These are phyloP conservation scores for Xiphydria camelus DNA, from an alignment of 2,888 invertebrate species.

Conservation along the genomic window DNA sequence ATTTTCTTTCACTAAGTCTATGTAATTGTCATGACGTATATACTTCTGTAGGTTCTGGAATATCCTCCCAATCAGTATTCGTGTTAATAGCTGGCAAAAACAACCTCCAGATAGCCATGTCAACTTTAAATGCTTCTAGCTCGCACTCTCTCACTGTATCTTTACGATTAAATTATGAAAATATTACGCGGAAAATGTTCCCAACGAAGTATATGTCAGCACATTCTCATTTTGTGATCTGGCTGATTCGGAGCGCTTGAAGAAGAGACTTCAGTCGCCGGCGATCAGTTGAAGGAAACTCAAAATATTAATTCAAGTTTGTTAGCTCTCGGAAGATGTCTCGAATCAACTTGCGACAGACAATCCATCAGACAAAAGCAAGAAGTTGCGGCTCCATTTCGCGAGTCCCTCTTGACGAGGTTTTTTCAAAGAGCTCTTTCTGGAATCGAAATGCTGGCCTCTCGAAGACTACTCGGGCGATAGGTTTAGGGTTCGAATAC, in stretches of 20 bases:
- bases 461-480: no score
- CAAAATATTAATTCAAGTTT: conserved; percentile 90
- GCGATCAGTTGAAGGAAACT: conserved; percentile 82
- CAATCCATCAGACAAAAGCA: conserved; percentile 42
- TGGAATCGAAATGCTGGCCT: conserved; percentile 74
- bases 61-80: no score
- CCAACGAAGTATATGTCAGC: conserved; percentile 47
- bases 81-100: conserved; percentile 80
- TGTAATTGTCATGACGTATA: no score
- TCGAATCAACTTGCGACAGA: conserved; percentile 65
- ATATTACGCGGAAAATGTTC: conserved; percentile 48
- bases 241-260: conserved; percentile 86
- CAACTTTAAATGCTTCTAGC: conserved; percentile 81
- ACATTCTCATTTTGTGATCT: conserved; percentile 78
- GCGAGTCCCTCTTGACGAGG: conserved; percentile 90
- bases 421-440: conserved; percentile 80
- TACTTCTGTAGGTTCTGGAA: no score
- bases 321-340: conserved; percentile 80
- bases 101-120: conserved; percentile 80
- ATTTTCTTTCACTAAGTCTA: no score
- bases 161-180: conserved; percentile 83
- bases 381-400: conserved; percentile 60
- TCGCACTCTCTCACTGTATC: conserved; percentile 90
- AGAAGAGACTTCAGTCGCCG: conserved; percentile 81
- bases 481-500: no score